These are phyloP conservation scores for Conger conger DNA, from an alignment of 2,113 vertebrate species.

Conservation along the genomic window DNA sequence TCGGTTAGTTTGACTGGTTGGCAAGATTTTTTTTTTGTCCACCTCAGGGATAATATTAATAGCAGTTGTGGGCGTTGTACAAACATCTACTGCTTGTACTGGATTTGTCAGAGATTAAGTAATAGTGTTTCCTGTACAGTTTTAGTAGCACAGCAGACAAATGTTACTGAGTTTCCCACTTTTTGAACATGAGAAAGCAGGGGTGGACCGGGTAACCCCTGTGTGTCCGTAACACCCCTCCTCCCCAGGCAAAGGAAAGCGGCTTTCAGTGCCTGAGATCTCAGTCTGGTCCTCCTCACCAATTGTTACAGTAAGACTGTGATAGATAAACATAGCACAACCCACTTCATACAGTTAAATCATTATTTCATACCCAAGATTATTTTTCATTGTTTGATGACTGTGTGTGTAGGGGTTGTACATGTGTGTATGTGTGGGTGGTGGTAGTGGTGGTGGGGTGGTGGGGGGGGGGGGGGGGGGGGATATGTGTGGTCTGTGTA, in stretches of 20 bases:
- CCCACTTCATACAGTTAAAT: background rate
- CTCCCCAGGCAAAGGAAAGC: too few species aligned
- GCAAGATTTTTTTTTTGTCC: constrained; percentile 4
- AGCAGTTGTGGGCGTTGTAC: constrained; percentile 11
- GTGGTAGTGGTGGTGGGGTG: background rate
- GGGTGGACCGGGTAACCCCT: background rate
- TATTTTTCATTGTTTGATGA: too few species aligned
- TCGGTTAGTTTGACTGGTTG: constrained; percentile 1
- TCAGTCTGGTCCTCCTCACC: background rate
- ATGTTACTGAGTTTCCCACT: background rate
- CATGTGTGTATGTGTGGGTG: background rate
- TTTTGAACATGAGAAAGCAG: background rate
- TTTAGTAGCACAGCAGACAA: background rate
- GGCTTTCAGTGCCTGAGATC: background rate
- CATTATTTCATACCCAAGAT: too few species aligned
- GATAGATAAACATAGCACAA: background rate
- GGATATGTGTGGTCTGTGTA: background rate
- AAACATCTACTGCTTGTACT: background rate
- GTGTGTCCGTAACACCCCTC: background rate
- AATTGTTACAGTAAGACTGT: background rate
- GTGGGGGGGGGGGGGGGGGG: background rate
- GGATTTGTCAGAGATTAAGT: background rate
- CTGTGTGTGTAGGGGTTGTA: too few species aligned
- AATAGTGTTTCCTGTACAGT: background rate
- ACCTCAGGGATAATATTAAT: constrained; percentile 2